Conservation (phyloP, 2,888 invertebrate genomes). For the Nysson spinosus region DNA sequence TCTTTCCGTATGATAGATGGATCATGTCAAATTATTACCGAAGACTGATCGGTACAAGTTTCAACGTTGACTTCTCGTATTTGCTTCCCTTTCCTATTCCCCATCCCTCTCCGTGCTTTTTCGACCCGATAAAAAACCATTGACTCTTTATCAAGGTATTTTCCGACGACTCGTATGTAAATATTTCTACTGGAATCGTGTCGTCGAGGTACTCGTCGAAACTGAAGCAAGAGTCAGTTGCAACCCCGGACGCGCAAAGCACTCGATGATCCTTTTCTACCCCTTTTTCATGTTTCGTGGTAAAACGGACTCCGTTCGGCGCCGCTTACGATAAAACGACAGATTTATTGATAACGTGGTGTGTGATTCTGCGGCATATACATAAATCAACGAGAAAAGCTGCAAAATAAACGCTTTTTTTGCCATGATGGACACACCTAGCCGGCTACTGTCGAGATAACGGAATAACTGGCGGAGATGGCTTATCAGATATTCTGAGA, state of each 20-base stretch:
- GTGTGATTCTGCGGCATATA: background rate
- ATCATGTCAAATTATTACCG: slow-evolving; percentile 16
- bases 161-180: slow-evolving; percentile 16
- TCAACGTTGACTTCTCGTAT: slow-evolving; percentile 4
- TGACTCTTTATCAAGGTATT: background rate
- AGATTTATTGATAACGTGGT: background rate
- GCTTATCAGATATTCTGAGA: too few relatives aligned
- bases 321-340: background rate
- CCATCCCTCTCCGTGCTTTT: slow-evolving; percentile 8
- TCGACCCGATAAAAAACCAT: slow-evolving; percentile 3
- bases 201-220: slow-evolving; percentile 10
- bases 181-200: slow-evolving; percentile 15
- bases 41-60: slow-evolving; percentile 8
- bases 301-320: background rate
- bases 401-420: too few relatives aligned
- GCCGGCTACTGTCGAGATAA: too few relatives aligned
- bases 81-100: background rate
- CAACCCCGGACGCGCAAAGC: background rate
- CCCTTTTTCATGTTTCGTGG: background rate
- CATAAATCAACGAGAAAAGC: too few relatives aligned
- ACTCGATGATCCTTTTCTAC: background rate
- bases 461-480: too few relatives aligned
- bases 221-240: slow-evolving; percentile 2
- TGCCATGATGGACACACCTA: too few relatives aligned
- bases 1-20: background rate